Base-by-base conservation (phyloP, 30 jellyfish, hydroid and myxozoan species). In the Catostylus mosaicus region DNA sequence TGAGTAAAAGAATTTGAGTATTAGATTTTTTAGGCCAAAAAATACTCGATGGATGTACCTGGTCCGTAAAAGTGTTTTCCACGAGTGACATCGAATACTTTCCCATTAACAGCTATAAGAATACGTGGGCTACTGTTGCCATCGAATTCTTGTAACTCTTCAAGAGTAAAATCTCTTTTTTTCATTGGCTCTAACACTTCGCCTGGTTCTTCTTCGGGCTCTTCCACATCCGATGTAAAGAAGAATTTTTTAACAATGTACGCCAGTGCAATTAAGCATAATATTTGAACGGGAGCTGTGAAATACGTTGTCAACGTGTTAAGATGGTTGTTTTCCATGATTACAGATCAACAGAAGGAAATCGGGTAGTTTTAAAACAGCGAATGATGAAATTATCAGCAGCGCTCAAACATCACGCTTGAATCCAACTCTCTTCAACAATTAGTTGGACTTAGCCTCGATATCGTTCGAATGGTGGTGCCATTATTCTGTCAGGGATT, bases 41-140 rank as follows among this genome's bases (percentile, higher is more conserved):
- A n/a, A n/a, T n/a, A n/a, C n/a, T n/a, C n/a, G n/a, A n/a, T n/a
- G n/a, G n/a, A n/a, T 40, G 40, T 62, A 93, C 99, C 96, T 36
- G 97, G 97, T 3, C 99, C 99, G 77, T 94, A 94, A 66, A 65
- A 76, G 54, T 68, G 32, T 31, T 65, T 63, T 34, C 96, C 99
- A 16, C 89, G 73, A 12, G 96, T 82, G 33, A 94, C 97, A 83
- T 94, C 99, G 82, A 94, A 94, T 1, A 94, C 97, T 46, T 88
- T 94, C 14, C 95, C 77, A 84, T 94, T 94, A 22, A 94, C 99
- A 1, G 95, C 99, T 30, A 94, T 68, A 22, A 94, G 87, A 60
- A 94, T 82, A 18, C 97, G 92, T 46, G 74, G 76, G 57, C 60
- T 63, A 43, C 73, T 56, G 36, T 24, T 68, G n/a, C 99, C 99